phyloP scores from a whole-genome alignment of 1,140 invertebrate species.

The Archivesica marissinica region DNA sequence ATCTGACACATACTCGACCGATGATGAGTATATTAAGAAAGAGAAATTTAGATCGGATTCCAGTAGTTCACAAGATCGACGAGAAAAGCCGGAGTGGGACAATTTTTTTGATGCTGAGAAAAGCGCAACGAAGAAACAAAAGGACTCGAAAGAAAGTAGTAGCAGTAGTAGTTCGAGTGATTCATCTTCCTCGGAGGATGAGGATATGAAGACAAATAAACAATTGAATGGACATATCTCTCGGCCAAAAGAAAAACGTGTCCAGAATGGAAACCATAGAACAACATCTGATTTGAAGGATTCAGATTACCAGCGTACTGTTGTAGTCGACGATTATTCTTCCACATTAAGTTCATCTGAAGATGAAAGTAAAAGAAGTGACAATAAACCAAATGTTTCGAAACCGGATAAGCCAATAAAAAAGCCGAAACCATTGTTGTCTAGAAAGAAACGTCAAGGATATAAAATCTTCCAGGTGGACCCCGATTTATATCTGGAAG shows the following conservation, averaged over 20 bases:
- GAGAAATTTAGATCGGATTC: conserved; percentile 42
- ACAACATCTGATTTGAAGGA: conserved; percentile 30
- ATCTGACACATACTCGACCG: conserved; percentile 51
- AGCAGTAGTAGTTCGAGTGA: conserved; percentile 22
- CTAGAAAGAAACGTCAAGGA: conserved; percentile 36
- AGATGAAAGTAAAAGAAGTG: conserved; percentile 27
- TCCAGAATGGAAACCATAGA: conserved; percentile 7
- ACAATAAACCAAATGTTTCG: not conserved
- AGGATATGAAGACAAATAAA: not conserved
- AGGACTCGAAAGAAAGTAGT: no score
- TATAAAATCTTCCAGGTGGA: conserved; percentile 55
- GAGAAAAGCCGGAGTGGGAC: conserved; percentile 21
- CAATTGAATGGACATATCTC: conserved; percentile 14
- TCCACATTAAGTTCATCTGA: conserved; percentile 37
- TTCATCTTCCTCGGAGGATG: conserved; percentile 18
- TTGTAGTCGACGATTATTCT: conserved; percentile 49
- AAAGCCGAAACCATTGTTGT: conserved; percentile 48
- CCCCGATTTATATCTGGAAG: conserved; percentile 49
- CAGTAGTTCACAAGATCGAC: not conserved
- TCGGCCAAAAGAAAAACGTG: not conserved
- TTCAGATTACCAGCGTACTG: conserved; percentile 18
- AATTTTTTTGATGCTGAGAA: conserved; percentile 51
- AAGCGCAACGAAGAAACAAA: not conserved
- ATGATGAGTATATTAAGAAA: conserved; percentile 51
- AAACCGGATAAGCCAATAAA: conserved; percentile 33